Evolutionary conservation across 64 coral and sea anemone species (phyloP).

Genomic region (Platygyra sinensis): DNA sequence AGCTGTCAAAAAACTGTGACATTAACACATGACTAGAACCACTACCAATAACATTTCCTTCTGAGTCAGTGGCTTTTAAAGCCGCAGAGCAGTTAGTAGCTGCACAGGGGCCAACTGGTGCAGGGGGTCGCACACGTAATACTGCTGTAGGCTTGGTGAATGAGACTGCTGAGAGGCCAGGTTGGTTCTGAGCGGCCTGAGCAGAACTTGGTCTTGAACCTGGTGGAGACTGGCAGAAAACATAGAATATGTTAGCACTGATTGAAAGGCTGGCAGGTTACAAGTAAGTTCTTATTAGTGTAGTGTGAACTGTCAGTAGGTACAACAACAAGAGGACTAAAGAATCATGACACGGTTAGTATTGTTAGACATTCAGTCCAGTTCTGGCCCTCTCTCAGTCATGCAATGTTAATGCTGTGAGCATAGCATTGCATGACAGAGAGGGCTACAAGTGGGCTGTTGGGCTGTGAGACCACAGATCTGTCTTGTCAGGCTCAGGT

Average conservation of each 20-base stretch:
- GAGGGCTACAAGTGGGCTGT: too few species aligned
- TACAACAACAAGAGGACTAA: too few species aligned
- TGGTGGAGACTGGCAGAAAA: constrained; percentile 57
- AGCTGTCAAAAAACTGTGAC: constrained; percentile 77
- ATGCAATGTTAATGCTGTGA: too few species aligned
- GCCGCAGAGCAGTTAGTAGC: constrained; percentile 70
- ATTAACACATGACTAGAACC: constrained; percentile 70
- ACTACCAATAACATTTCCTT: constrained; percentile 70
- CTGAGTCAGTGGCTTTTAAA: constrained; percentile 74
- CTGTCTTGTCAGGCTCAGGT: too few species aligned
- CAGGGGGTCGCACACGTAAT: constrained; percentile 60
- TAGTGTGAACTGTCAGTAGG: too few species aligned
- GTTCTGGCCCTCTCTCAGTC: too few species aligned
- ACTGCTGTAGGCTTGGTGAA: constrained; percentile 82
- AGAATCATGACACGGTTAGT: too few species aligned
- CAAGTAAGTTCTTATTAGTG: not conserved
- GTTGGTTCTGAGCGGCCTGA: constrained; percentile 48
- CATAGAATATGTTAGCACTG: not conserved
- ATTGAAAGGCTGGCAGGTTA: not conserved
- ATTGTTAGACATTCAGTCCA: too few species aligned
- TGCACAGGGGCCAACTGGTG: constrained; percentile 64
- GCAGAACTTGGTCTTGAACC: constrained; percentile 78
- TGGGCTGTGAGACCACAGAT: too few species aligned
- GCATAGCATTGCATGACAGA: too few species aligned
- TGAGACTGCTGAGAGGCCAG: constrained; percentile 29